These are phyloP conservation scores for Aldabrachelys gigantea DNA, from an alignment of 2,113 vertebrate species.

Conservation along the genomic window DNA sequence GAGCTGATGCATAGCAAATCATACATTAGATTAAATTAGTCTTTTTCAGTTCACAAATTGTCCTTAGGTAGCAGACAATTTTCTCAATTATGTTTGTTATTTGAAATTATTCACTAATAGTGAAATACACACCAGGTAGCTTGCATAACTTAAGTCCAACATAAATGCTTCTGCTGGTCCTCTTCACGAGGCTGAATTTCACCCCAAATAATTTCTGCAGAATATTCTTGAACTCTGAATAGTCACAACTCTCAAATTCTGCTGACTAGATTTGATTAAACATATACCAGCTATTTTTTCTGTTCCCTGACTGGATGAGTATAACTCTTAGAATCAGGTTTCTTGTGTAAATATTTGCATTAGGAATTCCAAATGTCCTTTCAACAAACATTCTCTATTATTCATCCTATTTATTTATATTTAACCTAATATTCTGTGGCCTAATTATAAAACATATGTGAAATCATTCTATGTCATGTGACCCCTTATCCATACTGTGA, in stretches of 20 bases:
- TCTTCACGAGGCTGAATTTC: background rate
- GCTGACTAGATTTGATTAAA: background rate
- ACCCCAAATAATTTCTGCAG: background rate
- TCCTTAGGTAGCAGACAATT: background rate
- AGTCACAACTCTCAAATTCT: background rate
- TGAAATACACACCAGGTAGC: too few relatives aligned
- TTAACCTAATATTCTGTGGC: background rate
- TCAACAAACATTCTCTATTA: fast-evolving
- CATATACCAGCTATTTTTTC: background rate
- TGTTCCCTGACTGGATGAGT: background rate
- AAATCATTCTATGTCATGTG: background rate
- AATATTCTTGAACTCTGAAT: too few relatives aligned
- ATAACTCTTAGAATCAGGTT: fast-evolving
- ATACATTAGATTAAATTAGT: background rate
- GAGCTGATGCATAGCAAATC: background rate
- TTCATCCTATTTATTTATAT: background rate
- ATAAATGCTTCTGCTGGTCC: too few relatives aligned
- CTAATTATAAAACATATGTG: background rate
- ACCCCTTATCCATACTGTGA: background rate
- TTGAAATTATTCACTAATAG: background rate
- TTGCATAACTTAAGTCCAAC: too few relatives aligned
- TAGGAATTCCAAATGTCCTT: background rate
- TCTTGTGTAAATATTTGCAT: fast-evolving
- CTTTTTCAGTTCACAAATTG: background rate
- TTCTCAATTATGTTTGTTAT: background rate